phyloP scores from a whole-genome alignment of 2,113 vertebrate genomes.

The Micromys minutus region DNA sequence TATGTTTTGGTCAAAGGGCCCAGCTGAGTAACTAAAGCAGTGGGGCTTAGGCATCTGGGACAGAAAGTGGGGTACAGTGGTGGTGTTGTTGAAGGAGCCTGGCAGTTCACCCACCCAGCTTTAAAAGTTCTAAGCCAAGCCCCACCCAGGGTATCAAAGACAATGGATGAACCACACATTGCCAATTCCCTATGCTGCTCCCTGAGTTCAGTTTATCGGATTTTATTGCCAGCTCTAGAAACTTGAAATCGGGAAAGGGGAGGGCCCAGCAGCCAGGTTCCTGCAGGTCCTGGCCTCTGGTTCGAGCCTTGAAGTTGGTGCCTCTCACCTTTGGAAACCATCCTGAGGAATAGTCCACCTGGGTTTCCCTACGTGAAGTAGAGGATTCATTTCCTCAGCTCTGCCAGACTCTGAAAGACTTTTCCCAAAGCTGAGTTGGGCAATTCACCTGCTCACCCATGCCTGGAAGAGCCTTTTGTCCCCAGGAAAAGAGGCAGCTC shows the following conservation, averaged over 20 bases:
- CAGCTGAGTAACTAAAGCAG: not conserved
- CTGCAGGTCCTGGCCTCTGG: not conserved
- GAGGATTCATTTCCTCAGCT: not conserved
- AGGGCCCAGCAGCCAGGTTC: not conserved
- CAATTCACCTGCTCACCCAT: not conserved
- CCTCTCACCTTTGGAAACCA: not conserved
- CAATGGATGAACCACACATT: not conserved
- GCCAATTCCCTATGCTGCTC: not conserved
- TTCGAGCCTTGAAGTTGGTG: not conserved
- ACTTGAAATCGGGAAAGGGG: not conserved
- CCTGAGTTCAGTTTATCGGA: too few species aligned
- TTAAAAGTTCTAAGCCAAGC: too few species aligned
- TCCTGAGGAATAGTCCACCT: not conserved
- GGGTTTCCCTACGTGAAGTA: not conserved
- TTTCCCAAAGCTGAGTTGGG: not conserved
- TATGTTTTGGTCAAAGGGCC: not conserved
- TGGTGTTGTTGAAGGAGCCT: not conserved
- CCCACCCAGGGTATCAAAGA: not conserved
- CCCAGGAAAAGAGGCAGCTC: not conserved
- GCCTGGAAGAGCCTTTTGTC: not conserved
- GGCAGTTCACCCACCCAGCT: too few species aligned
- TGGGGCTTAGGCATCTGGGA: not conserved
- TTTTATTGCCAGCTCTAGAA: not conserved
- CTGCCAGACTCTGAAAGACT: not conserved
- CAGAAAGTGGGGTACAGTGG: not conserved